Conservation (phyloP, 2,113 vertebrate genomes). For the Nibea albiflora region DNA sequence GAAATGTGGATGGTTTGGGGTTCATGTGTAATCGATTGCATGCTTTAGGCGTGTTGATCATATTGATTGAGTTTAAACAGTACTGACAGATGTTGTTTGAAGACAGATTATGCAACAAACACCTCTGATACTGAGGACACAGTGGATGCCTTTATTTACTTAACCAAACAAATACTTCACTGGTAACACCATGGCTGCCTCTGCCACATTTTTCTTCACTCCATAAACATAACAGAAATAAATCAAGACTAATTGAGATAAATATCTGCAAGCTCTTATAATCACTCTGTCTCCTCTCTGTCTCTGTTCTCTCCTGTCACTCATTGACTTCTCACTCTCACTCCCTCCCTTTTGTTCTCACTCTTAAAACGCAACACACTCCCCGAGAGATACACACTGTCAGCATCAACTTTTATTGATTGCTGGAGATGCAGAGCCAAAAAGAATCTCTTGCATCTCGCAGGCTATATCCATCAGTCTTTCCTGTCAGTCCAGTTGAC, state of each 20-base stretch:
- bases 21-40: not conserved
- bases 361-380: conserved; percentile 15
- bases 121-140: not conserved
- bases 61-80: conserved; percentile 9
- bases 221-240: conserved; percentile 31
- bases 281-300: not conserved
- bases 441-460: conserved; percentile 25
- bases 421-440: conserved; percentile 16
- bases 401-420: conserved; percentile 37
- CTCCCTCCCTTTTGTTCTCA: conserved; percentile 5
- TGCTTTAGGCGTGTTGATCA: not conserved
- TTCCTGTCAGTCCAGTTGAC: conserved; percentile 36
- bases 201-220: conserved; percentile 3
- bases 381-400: conserved; percentile 35
- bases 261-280: conserved; percentile 9
- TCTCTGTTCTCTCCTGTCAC: conserved; percentile 1
- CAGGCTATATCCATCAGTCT: conserved; percentile 14
- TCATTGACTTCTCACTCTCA: conserved; percentile 36
- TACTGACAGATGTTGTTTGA: conserved; percentile 10
- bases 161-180: conserved; percentile 19
- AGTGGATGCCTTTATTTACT: conserved; percentile 9
- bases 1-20: not conserved
- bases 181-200: not conserved
- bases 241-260: conserved; percentile 39
- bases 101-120: conserved; percentile 24